Conservation (phyloP, 2,797 vertebrate species). For the Eurystomus glaucurus region DNA sequence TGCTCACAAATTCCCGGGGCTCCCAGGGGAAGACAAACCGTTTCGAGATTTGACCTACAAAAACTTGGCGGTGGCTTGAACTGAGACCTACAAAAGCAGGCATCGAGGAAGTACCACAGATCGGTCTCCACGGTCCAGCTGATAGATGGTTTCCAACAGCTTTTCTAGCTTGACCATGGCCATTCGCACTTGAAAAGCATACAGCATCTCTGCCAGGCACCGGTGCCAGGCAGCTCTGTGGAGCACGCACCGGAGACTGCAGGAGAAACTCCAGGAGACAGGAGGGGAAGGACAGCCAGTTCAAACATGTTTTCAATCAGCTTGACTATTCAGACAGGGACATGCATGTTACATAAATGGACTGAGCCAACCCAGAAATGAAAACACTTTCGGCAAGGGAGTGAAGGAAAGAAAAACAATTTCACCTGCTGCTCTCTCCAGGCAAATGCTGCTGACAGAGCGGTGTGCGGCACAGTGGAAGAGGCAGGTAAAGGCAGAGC, state of each 20-base stretch:
- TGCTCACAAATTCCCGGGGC: rapidly evolving
- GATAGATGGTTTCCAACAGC: background rate
- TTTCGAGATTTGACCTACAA: constrained; percentile 13
- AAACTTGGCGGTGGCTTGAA: background rate
- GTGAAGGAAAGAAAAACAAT: constrained; percentile 30
- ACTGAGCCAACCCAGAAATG: constrained; percentile 26
- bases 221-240: background rate
- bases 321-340: constrained; percentile 1
- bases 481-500: background rate
- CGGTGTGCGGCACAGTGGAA: rapidly evolving
- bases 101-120: background rate
- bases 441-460: background rate
- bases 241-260: background rate
- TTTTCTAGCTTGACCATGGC: background rate
- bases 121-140: background rate
- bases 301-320: constrained; percentile 52
- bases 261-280: constrained; percentile 49
- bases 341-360: constrained; percentile 37
- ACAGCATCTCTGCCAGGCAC: background rate
- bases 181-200: background rate
- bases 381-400: constrained; percentile 19
- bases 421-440: constrained; percentile 36
- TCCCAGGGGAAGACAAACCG: constrained; percentile 6
- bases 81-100: background rate
- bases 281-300: constrained; percentile 50